Base-by-base conservation (phyloP, 1,140 invertebrate genomes). In the Pogonomyrmex californicus region DNA sequence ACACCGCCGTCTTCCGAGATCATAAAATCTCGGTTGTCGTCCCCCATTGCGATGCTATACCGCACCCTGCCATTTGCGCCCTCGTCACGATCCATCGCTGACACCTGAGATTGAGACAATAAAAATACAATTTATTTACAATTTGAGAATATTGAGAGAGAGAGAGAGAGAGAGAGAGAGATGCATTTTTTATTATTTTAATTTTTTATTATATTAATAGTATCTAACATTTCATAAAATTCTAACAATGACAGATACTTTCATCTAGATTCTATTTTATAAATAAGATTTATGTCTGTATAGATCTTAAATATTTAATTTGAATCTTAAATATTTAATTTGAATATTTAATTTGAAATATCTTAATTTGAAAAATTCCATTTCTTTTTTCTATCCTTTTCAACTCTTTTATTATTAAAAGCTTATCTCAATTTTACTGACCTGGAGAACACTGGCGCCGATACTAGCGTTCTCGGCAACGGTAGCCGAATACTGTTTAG, bases 381-480 rank as follows among this genome's bases (percentile, higher is more conserved):
- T 82, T 44, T 66, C 2, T 65, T 0, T 78, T n/a, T 9, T 33
- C 6, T 58, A n/a, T n/a, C n/a, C 10, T 5, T 4, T 62, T 47
- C n/a, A 0, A 60, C n/a, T 47, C 4, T 65, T 33, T 4, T 47
- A 75, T 23, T 23, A 23, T 23, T 23, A 76, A 47, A 7, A 17
- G 14, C 23, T 51, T 1, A 12, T 70, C 1, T 36, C 23, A 65
- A 36, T 70, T 4, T 36, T 2, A 90, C 88, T 93, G 93, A 98
- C 97, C 96, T 98, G 97, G 0, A 99, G 94, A 0, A 99, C 97
- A 91, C 97, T 99, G 2, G 98, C 97, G 1, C 99, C 99, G 83
- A 99, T 98, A 87, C 97, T 98, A n/a, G 98, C 98, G 95, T 99
- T 99, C 95, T 99, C 99, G 1, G 98, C 97, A 9, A 99, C 97